These are phyloP conservation scores for Timandra comae DNA, from an alignment of 2,888 invertebrate genomes.

Conservation along the genomic window DNA sequence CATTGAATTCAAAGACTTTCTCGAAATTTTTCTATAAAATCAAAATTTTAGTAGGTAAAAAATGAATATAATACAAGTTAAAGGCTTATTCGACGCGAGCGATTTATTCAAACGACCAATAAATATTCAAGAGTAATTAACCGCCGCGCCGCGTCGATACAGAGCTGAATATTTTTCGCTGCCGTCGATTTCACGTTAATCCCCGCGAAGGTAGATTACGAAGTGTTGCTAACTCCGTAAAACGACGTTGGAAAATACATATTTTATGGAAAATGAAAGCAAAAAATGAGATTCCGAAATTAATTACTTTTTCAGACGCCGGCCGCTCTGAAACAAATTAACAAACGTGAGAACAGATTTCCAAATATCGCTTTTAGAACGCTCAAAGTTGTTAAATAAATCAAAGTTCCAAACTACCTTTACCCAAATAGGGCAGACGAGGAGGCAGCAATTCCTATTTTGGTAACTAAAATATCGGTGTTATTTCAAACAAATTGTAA, in stretches of 20 bases:
- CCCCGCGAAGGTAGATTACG: conserved; percentile 62
- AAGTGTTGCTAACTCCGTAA: conserved; percentile 52
- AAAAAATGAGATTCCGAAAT: conserved; percentile 29
- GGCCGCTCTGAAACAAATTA: conserved; percentile 20
- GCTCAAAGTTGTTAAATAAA: conserved; percentile 3
- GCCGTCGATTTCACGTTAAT: conserved; percentile 61
- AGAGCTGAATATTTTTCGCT: conserved; percentile 58
- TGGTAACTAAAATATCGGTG: too few relatives aligned
- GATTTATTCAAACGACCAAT: conserved; percentile 75
- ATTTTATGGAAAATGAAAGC: conserved; percentile 35
- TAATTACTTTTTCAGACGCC: conserved; percentile 25
- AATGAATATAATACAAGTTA: conserved; percentile 62
- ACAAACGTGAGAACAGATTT: conserved; percentile 18
- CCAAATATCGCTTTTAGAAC: conserved; percentile 10
- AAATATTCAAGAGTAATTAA: conserved; percentile 75
- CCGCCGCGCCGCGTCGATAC: conserved; percentile 54
- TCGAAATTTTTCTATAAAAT: too few relatives aligned
- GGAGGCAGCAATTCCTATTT: too few relatives aligned
- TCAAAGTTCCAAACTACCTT: too few relatives aligned
- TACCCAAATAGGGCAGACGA: too few relatives aligned
- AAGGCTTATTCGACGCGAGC: conserved; percentile 60
- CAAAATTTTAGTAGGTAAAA: too few relatives aligned
- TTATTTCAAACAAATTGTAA: too few relatives aligned
- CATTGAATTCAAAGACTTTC: too few relatives aligned
- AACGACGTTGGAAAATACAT: conserved; percentile 40